phyloP scores from a whole-genome alignment of 2,888 invertebrate species.

The Thecophora atra region DNA sequence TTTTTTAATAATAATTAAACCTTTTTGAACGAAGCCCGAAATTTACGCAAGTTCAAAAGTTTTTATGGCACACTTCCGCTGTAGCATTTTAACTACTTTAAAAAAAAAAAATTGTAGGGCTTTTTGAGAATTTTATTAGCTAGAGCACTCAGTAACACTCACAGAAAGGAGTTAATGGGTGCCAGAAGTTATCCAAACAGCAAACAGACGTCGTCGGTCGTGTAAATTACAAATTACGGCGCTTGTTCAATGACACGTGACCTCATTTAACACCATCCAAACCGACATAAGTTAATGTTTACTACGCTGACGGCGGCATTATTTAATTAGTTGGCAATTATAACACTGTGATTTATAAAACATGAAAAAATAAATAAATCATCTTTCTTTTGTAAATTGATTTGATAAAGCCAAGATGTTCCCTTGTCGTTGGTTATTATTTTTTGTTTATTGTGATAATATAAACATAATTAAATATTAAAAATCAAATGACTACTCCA shows the following conservation, averaged over 20 bases:
- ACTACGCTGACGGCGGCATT: conserved; percentile 7
- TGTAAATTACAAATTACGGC: not conserved
- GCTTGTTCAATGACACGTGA: conserved; percentile 25
- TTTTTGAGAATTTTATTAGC: conserved; percentile 7
- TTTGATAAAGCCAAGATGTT: no score
- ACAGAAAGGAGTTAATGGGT: not conserved
- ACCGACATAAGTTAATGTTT: not conserved
- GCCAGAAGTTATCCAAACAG: not conserved
- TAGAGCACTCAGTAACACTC: conserved; percentile 19
- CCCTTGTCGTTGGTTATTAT: no score
- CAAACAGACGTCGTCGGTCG: conserved; percentile 13
- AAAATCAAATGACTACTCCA: no score
- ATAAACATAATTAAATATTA: no score
- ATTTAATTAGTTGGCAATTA: conserved; percentile 18
- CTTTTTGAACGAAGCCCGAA: not conserved
- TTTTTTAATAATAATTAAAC: not conserved
- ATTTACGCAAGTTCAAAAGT: not conserved
- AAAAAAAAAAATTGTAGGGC: no score
- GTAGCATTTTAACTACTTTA: not conserved
- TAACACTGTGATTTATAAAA: not conserved
- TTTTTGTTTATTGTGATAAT: no score
- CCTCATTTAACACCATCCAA: conserved; percentile 10
- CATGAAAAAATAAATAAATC: not conserved
- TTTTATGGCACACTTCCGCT: conserved; percentile 21
- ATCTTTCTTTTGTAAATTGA: no score